A percentile compares a stretch with the other conserved stretches of the same genome.
Conservation (phyloP, 1,140 invertebrate species). For the Limonius californicus region DNA sequence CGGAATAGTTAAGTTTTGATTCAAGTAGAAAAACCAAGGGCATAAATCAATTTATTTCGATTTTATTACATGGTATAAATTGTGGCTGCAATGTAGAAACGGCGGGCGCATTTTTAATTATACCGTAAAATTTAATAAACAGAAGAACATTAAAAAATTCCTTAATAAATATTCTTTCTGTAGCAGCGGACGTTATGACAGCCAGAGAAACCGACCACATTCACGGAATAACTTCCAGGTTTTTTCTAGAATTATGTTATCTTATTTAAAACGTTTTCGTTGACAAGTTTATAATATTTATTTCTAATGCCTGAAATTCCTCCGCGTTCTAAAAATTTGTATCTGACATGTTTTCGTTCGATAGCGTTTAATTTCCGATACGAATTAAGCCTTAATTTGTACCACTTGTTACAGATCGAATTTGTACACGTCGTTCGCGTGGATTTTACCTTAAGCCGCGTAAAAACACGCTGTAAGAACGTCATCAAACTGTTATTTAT, state of each 20-base stretch:
- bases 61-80: too few species aligned
- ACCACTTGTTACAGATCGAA: too few species aligned
- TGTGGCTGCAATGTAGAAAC: too few species aligned
- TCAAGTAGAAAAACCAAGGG: too few species aligned
- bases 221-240: background rate
- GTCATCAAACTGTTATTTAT: constrained; percentile 36
- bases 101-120: too few species aligned
- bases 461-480: constrained; percentile 22
- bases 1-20: background rate
- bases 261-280: background rate
- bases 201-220: background rate
- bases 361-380: background rate
- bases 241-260: constrained; percentile 1
- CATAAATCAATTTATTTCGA: too few species aligned
- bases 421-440: too few species aligned
- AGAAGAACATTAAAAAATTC: too few species aligned
- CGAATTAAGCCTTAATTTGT: too few species aligned
- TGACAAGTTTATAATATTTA: constrained; percentile 1
- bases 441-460: background rate
- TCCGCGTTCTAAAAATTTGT: background rate
- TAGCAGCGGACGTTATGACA: background rate
- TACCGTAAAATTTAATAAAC: too few species aligned
- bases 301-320: background rate
- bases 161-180: background rate
- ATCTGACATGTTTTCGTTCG: background rate